Percentiles rank a stretch among this genome's conserved stretches.
Evolutionary conservation across 2,797 vertebrate species (phyloP).

Genomic region (Acanthopagrus latus): DNA sequence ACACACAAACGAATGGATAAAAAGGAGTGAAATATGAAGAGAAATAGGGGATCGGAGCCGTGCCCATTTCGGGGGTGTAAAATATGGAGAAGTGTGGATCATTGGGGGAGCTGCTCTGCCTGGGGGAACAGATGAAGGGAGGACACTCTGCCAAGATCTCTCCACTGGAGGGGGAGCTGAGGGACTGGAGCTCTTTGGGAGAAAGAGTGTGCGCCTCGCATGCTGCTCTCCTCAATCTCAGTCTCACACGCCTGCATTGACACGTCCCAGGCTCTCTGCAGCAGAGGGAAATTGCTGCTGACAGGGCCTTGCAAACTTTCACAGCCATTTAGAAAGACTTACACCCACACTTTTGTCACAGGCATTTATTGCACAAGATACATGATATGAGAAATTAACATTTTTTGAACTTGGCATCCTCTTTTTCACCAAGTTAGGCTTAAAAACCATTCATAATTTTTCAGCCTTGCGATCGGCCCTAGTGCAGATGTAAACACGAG

Average conservation of each 20-base stretch:
- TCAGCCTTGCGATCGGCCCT: constrained; percentile 72
- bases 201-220: constrained; percentile 80
- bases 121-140: constrained; percentile 88
- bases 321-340: constrained; percentile 86
- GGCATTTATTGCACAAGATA: constrained; percentile 84
- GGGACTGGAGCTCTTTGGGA: constrained; percentile 82
- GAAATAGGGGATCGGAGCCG: constrained; percentile 85
- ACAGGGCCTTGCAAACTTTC: constrained; percentile 86
- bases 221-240: constrained; percentile 85
- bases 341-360: constrained; percentile 88
- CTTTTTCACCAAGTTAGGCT: constrained; percentile 76
- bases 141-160: constrained; percentile 86
- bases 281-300: constrained; percentile 84
- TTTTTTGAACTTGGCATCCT: constrained; percentile 81
- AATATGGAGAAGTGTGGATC: constrained; percentile 88
- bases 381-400: constrained; percentile 82
- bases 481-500: constrained; percentile 79
- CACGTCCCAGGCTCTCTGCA: constrained; percentile 82
- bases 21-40: constrained; percentile 85
- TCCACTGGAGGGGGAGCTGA: constrained; percentile 84
- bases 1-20: constrained; percentile 83
- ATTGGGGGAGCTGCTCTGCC: constrained; percentile 86
- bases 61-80: constrained; percentile 87
- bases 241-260: constrained; percentile 83
- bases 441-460: constrained; percentile 85